Evolutionary conservation across 2,888 invertebrate genomes (phyloP).

Genomic region (Himalopsyche anomala): DNA sequence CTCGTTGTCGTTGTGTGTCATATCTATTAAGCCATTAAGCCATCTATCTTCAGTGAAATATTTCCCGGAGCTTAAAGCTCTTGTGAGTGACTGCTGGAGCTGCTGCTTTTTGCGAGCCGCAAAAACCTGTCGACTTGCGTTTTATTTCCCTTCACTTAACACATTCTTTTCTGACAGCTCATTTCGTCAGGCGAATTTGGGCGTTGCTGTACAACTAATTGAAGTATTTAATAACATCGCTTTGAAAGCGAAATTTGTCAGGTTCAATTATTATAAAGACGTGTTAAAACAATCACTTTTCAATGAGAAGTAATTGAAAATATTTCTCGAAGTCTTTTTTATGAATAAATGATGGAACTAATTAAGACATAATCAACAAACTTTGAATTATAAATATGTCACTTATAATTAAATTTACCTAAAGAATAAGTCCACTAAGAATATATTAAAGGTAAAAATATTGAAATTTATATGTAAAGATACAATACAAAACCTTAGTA

Average conservation of each 20-base stretch:
- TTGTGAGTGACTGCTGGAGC: background rate
- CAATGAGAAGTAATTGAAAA: too few species aligned
- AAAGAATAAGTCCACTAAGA: too few species aligned
- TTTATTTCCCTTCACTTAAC: constrained; percentile 30
- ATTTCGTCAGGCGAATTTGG: background rate
- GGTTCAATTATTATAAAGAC: background rate
- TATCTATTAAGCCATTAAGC: background rate
- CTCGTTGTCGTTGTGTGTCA: too few species aligned
- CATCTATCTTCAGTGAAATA: background rate
- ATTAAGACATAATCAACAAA: too few species aligned
- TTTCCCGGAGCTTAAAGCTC: background rate
- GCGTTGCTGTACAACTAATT: background rate
- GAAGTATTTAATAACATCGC: background rate
- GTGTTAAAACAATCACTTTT: too few species aligned
- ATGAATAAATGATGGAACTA: too few species aligned
- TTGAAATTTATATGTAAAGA: too few species aligned
- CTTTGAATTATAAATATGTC: too few species aligned
- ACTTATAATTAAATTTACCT: too few species aligned
- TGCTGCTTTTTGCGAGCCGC: background rate
- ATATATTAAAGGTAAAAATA: too few species aligned
- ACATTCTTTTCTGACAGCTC: constrained; percentile 16
- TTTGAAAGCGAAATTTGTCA: background rate
- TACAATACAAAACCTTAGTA: too few species aligned
- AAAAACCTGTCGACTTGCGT: constrained; percentile 21
- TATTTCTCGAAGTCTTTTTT: too few species aligned